A percentile compares a stretch with the other conserved stretches of the same genome.
Evolutionary conservation across 2,797 vertebrate species (phyloP).

Genomic region (Anguilla obscura): DNA sequence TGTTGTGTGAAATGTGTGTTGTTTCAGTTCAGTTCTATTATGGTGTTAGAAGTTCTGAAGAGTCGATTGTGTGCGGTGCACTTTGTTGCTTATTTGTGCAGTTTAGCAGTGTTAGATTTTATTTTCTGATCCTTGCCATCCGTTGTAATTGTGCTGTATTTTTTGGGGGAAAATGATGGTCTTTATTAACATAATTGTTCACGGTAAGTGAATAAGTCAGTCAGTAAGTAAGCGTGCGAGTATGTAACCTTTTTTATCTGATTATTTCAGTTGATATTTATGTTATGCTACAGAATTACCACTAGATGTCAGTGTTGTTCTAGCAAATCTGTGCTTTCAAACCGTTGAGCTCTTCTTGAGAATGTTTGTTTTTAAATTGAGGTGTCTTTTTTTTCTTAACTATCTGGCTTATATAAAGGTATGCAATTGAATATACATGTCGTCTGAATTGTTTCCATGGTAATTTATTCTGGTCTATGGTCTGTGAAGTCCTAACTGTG

Average conservation of each 20-base stretch:
- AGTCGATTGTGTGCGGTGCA: too few relatives aligned
- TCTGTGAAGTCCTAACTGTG: not conserved
- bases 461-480: not conserved
- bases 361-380: not conserved
- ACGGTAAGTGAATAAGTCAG: too few relatives aligned
- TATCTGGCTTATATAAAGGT: not conserved
- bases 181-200: too few relatives aligned
- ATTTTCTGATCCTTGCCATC: too few relatives aligned
- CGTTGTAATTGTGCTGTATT: too few relatives aligned
- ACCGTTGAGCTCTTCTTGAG: not conserved
- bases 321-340: not conserved
- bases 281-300: not conserved
- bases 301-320: constrained; percentile 23
- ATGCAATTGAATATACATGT: not conserved
- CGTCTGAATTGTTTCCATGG: not conserved
- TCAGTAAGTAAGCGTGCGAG: not conserved
- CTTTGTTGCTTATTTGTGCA: too few relatives aligned
- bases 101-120: too few relatives aligned
- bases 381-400: not conserved
- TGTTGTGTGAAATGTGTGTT: not conserved
- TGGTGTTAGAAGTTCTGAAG: not conserved
- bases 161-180: too few relatives aligned
- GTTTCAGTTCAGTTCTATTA: not conserved
- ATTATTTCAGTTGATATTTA: not conserved
- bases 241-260: not conserved